Evolutionary conservation across 2,888 invertebrate genomes (phyloP), one percentile per base, ranked within the genome.

Genomic region (Cremastobaeus sp.): DNA sequence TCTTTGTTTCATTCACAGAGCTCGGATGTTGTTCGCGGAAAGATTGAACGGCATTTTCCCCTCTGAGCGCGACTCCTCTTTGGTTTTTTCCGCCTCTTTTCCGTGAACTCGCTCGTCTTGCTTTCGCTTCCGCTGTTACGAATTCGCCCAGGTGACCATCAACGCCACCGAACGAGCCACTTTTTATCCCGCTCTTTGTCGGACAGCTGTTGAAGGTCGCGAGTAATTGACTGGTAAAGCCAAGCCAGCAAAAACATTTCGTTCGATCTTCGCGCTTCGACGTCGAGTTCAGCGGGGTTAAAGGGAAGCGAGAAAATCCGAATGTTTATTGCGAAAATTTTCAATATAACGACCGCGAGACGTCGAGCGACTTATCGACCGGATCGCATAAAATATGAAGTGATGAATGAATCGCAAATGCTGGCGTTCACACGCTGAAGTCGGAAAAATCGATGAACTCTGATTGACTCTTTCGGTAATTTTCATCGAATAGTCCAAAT

Each of bases 21-120:
- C 76, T 76, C 70, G 2, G 76, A 73, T 76, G 64, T 74, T 76
- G 59, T 79, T 78, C 77, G 65, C 55, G 74, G 78, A 79, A 79
- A 39, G 52, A 25, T 45, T 57, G 28, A 65, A 69, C 64, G 45
- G 69, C 60, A 55, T 65, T 72, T 69, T 69, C 60, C 59, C 32
- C 15, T 68, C 65, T 64, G 39, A 52, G 12, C 47, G 45, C 55
- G 32, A 54, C 37, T 47, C 48, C n/a, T 28, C 43, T 4, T 11
- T 35, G 2, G 9, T 60, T 66, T 69, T 65, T 54, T 65, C 59
- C 47, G 17, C 39, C 54, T 55, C 74, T 57, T 71, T 66, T 55
- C 62, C 57, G 64, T 57, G 71, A 71, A 71, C 52, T 35, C n/a
- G 50, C 47, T 62, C 59, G 34, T 72, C 54, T 66, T 72, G 54